Conservation (phyloP, 2,797 vertebrate genomes). For the Enteromius treurensis region DNA sequence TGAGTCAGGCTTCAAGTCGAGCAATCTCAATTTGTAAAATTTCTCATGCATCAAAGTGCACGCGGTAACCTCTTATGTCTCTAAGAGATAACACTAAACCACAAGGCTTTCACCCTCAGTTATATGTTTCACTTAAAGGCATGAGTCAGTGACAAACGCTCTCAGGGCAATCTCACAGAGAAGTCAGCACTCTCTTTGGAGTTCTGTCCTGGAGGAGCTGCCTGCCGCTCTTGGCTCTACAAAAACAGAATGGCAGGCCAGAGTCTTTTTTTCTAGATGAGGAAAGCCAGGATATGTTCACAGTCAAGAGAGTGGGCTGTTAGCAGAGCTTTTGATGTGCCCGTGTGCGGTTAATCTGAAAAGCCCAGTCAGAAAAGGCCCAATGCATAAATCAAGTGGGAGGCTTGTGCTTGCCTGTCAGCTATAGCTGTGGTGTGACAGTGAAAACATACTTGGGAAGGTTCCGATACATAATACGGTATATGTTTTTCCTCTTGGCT, state of each 20-base stretch:
- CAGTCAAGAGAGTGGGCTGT: conserved; percentile 63
- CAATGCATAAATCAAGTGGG: conserved; percentile 58
- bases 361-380: conserved; percentile 60
- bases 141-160: conserved; percentile 44
- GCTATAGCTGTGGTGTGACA: conserved; percentile 48
- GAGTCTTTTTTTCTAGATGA: conserved; percentile 42
- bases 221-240: conserved; percentile 29
- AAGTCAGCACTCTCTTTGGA: conserved; percentile 51
- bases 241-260: conserved; percentile 49
- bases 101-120: conserved; percentile 35
- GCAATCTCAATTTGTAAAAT: conserved; percentile 4
- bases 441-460: conserved; percentile 55
- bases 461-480: conserved; percentile 44
- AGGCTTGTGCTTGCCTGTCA: conserved; percentile 54
- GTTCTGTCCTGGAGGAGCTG: conserved; percentile 47
- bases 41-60: conserved; percentile 19
- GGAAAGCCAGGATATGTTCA: conserved; percentile 51
- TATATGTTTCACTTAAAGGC: conserved; percentile 45
- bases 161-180: conserved; percentile 45
- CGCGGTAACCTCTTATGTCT: conserved; percentile 24
- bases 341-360: conserved; percentile 60
- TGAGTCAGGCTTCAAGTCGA: conserved; percentile 32
- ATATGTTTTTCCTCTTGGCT: conserved; percentile 37
- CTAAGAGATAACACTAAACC: conserved; percentile 8
- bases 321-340: conserved; percentile 63